Evolutionary conservation across 2,888 invertebrate species (phyloP), one percentile per base, ranked within the genome.

Genomic region (Pristionchus japonicus): DNA sequence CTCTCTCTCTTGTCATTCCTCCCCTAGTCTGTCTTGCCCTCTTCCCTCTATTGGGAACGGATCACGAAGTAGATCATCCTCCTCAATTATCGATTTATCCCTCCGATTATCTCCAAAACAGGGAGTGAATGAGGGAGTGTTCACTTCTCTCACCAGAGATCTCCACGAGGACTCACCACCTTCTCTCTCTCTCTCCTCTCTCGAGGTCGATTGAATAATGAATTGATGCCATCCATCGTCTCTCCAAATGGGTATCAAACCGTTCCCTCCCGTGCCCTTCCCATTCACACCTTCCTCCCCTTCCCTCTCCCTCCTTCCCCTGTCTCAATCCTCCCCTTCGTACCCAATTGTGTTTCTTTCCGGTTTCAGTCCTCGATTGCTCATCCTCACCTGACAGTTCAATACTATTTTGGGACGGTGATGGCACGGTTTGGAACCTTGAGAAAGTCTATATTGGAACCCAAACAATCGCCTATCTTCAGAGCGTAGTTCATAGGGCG

Each of bases 201-300:
- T 64, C 74, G 74, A 74, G 74, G 74, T 74, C 74, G 40, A 74
- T 74, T 31, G 74, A 74, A 40, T 74, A 74, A 74, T 74, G 40
- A 74, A 74, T 74, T 74, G 40, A 74, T 74, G 74, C 37, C 74
- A 74, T 74, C n/a, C n/a, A n/a, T n/a, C n/a, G n/a, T 74, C 23
- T 11, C 57, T 20, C 13, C 31, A 11, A 57, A 34, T 67, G 74
- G 7, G 15, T 23, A 40, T 37, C 40, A 11, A 40, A 40, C 74
- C 74, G 74, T 74, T 74, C 40, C 23, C 74, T 23, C 40, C 23
- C 74, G n/a, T 40, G 20, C 37, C 34, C 37, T 31, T 15, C 74
- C 74, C 74, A 40, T 40, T 74, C 74, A 40, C 74, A 74, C 74
- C 64, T 67, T 67, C 13, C n/a, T n/a, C n/a, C n/a, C n/a, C n/a